Evolutionary conservation across 2,113 vertebrate species (phyloP), one percentile per base, ranked within the genome.

Genomic region (Bujurquina vittata): DNA sequence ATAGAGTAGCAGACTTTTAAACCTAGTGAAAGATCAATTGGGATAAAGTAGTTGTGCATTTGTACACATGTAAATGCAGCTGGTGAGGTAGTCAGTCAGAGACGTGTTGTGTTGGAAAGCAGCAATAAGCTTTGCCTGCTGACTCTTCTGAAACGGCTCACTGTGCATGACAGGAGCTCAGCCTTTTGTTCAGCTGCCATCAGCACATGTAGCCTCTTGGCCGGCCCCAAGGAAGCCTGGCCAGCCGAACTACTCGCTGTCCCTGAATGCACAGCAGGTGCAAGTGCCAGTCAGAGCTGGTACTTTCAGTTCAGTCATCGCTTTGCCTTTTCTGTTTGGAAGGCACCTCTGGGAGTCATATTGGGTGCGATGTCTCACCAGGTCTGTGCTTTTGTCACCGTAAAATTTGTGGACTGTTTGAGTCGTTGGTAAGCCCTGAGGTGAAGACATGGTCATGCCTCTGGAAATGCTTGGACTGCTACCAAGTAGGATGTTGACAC

Each of bases 401-500:
- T 73, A 33, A 80, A 62, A 80, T 43, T 11, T 78, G 29, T 18
- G 57, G 31, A 29, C 60, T 56, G 17, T 77, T 2, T 83, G 67
- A 90, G 35, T 74, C 54, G 57, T 81, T 84, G 83, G 84, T 80
- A 73, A 82, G 60, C 62, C 6, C 29, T 1, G 23, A 77, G 55
- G 78, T 83, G 80, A 83, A 85, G 84, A 80, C 65, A 75, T 77
- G 81, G 22, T 67, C 55, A 52, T 88, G 80, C 75, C 60, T 85
- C 73, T 83, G 83, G 87, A 86, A 84, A 73, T 63, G 14, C 43
- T 88, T 92, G 90, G 88, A 81, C 72, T 20, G 33, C 20, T 22
- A 81, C 88, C 89, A 90, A 93, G 85, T 85, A 85, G 90, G 93
- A 91, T 94, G 93, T 95, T 93, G 89, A 94, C 87, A 88, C 84